phyloP scores from a whole-genome alignment of 2,113 vertebrate genomes.

The Hydropotes inermis region DNA sequence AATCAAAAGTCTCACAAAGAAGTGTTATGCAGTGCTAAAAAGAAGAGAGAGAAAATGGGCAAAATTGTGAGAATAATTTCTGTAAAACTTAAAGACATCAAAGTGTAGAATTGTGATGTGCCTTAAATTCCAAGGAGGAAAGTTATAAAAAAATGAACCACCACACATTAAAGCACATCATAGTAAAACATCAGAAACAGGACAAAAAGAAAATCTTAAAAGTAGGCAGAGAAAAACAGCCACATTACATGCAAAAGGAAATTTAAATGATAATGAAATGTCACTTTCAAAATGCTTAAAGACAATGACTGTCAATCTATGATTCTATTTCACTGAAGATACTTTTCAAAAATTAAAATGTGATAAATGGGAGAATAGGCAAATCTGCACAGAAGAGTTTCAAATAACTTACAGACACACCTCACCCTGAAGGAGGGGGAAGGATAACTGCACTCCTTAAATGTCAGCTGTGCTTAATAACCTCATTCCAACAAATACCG shows the following conservation, averaged over 20 bases:
- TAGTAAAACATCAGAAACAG: not conserved
- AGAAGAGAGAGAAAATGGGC: not conserved
- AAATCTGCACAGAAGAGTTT: not conserved
- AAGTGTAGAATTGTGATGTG: not conserved
- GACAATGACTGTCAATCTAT: not conserved
- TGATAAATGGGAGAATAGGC: not conserved
- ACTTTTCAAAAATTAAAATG: not conserved
- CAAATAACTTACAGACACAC: not conserved
- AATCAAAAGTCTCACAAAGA: not conserved
- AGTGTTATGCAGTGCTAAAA: not conserved
- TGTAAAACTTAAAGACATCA: not conserved
- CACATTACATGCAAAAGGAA: not conserved
- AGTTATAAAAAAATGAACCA: not conserved
- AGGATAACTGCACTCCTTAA: not conserved
- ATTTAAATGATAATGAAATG: not conserved
- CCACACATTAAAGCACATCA: not conserved
- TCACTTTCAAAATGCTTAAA: not conserved
- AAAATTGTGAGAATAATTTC: not conserved
- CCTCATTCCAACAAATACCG: not conserved
- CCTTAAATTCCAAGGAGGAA: not conserved
- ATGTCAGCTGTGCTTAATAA: not conserved
- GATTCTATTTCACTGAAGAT: not conserved
- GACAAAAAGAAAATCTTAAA: not conserved
- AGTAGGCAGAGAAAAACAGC: not conserved
- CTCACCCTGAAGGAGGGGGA: not conserved